These are phyloP conservation scores for Macrotrachela quadricornifera DNA, from an alignment of 1,140 invertebrate species.

Conservation along the genomic window DNA sequence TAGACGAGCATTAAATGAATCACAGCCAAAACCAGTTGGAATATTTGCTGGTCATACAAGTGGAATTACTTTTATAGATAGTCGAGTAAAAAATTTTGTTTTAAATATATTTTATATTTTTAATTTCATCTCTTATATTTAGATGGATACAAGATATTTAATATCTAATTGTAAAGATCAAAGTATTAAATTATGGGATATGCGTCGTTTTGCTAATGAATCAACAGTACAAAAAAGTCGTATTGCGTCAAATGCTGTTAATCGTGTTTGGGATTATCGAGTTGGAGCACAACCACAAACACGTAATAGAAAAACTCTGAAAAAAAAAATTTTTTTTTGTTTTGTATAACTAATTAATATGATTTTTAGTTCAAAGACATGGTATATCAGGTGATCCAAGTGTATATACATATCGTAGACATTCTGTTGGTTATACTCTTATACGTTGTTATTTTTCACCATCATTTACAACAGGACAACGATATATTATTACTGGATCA, in stretches of 20 bases:
- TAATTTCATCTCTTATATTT: slow-evolving; percentile 8
- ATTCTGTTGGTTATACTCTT: slow-evolving; percentile 56
- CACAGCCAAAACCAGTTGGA: slow-evolving; percentile 45
- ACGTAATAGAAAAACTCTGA: too few species aligned
- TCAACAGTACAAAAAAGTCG: slow-evolving; percentile 29
- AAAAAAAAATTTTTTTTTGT: not conserved
- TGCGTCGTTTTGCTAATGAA: slow-evolving; percentile 42
- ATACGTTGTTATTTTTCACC: slow-evolving; percentile 64
- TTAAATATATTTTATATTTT: not conserved
- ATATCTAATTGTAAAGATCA: slow-evolving; percentile 73
- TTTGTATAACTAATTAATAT: too few species aligned
- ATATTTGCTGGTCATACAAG: slow-evolving; percentile 55
- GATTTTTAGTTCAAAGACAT: not conserved
- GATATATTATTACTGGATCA: slow-evolving; percentile 66
- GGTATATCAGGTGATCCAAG: not conserved
- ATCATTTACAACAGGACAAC: slow-evolving; percentile 49
- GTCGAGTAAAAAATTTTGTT: slow-evolving; percentile 35
- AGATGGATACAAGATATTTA: slow-evolving; percentile 51
- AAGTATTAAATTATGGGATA: slow-evolving; percentile 69
- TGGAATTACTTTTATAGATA: slow-evolving; percentile 59
- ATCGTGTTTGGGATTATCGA: too few species aligned
- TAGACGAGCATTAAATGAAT: slow-evolving; percentile 44
- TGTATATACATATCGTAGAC: slow-evolving; percentile 31
- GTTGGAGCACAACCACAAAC: too few species aligned
- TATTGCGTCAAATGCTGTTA: too few species aligned